Conservation (phyloP, 2,797 vertebrate species). For the Oreortyx pictus region DNA sequence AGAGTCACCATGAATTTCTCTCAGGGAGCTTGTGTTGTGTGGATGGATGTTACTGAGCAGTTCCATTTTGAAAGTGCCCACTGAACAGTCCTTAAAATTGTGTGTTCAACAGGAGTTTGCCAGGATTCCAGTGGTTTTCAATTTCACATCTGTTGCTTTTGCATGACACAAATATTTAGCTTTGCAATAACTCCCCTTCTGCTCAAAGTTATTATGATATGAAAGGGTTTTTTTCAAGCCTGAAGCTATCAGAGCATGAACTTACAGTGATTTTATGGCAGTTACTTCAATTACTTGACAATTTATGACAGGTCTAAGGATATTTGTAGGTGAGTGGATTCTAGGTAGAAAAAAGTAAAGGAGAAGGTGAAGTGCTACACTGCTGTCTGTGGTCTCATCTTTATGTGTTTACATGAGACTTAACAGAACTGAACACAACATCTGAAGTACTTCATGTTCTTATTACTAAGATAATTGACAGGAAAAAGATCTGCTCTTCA, state of each 20-base stretch:
- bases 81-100: neutral
- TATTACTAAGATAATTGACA: neutral
- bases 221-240: neutral
- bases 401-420: neutral
- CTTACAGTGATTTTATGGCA: neutral
- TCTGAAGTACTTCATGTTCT: neutral
- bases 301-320: neutral
- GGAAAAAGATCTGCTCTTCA: conserved; percentile 24
- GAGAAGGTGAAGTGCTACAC: neutral
- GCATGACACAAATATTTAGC: accelerated
- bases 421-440: neutral
- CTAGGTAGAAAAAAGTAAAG: neutral
- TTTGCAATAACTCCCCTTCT: neutral
- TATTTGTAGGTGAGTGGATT: neutral
- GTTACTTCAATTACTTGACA: neutral
- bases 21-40: neutral
- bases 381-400: neutral
- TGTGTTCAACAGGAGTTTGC: neutral
- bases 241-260: neutral
- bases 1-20: neutral
- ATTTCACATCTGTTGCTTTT: neutral
- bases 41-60: neutral
- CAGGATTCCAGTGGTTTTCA: neutral
- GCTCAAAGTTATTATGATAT: neutral
- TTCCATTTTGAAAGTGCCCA: neutral